Evolutionary conservation across 1,140 invertebrate genomes (phyloP), one percentile per base, ranked within the genome.

Genomic region (Copidosoma floridanum): DNA sequence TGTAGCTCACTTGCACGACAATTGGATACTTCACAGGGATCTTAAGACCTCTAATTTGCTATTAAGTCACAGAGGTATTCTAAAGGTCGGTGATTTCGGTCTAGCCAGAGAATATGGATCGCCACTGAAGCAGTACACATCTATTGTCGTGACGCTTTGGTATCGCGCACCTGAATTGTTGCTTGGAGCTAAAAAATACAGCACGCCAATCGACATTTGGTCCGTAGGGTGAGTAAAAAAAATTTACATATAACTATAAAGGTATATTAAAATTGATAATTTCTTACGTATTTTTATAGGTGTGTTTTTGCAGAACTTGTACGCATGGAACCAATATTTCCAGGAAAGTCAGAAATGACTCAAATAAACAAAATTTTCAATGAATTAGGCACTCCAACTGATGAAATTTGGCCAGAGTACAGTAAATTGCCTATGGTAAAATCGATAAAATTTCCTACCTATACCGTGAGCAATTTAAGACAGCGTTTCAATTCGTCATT

Each of bases 21-120:
- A 99, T 76, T 99, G 97, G 97, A 99, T 99, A 63, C 82, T 99
- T 10, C 97, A 99, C 78, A 81, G 97, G 38, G 97, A 99, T 84
- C 83, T 99, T 16, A 99, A 99, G 82, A 97, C 97, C 2, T 99
- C 97, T 2, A 99, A 99, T 83, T 82, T 99, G n/a, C 80, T 99
- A 7, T 81, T 99, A 6, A 97, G 93, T 67, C 97, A 99, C 78
- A 88, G 94, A 69, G 89, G 95, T 32, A 86, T 95, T 62, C 81
- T 96, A 3, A 92, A 92, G 85, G 93, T 98, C 29, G 97, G 95
- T 20, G 97, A 99, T 82, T 99, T 99, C 83, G 97, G 97, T 46
- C 81, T 99, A 65, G 97, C 97, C 0, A 81, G 97, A 60, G 97
- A 99, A 80, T 99, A 98, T 78, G 97, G 97, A 1, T 97, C 94